Evolutionary conservation across 2,888 invertebrate genomes (phyloP), one percentile per base, ranked within the genome.

Genomic region (Julus scanicus): DNA sequence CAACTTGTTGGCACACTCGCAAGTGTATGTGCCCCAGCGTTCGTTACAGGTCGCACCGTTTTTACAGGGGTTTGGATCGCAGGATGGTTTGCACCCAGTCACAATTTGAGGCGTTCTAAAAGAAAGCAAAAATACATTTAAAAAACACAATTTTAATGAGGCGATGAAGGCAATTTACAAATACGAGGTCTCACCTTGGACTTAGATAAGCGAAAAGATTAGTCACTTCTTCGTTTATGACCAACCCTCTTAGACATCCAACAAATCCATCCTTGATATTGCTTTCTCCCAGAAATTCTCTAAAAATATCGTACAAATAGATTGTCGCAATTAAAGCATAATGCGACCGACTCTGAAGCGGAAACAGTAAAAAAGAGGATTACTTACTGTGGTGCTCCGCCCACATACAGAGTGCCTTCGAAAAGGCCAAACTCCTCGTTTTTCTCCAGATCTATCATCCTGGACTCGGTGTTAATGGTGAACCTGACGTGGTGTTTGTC

Each of bases 341-440:
- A n/a, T n/a, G 48, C 11, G 9, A 48, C 40, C 1, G 29, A 48
- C 2, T 8, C 8, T 0, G n/a, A 71, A n/a, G 5, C 71, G 29
- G 9, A 9, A 20, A 71, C 0, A 0, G 29, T 20, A 8, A 71
- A 49, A 15, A 89, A 71, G 84, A 87, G 90, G 95, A 57, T 57
- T 57, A 29, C 95, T 94, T 93, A 97, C 97, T 95, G 96, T 87
- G 97, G 97, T 89, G 97, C 97, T 88, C 97, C 98, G 44, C 97
- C 97, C 90, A 98, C 97, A 91, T 97, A 97, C 96, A 92, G 89
- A 88, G 97, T 97, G 0, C 97, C 97, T 92, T 97, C 97, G 91
- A 97, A 97, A 0, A 97, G 97, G 0, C 97, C 97, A 91, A 97
- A 97, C 91, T 97, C 96, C 92, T 97, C 97, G 92, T 97, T 96